Base-by-base conservation (phyloP, 35 echinoderm and acorn worm species). In the Lytechinus pictus region DNA sequence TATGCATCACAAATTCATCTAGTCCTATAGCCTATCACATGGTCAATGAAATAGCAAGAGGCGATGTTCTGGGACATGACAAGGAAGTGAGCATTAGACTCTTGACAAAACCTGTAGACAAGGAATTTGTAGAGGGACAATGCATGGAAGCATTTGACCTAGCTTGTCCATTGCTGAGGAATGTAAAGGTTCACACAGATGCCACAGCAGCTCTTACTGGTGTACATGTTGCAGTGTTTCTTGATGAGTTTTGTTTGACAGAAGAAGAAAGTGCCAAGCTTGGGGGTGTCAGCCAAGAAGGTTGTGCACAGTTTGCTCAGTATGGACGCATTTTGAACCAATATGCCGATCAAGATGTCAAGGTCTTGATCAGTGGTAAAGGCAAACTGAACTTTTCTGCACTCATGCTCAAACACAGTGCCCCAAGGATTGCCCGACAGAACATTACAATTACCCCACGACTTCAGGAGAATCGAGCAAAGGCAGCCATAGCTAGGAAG, bases 1-100 rank as follows among this genome's bases (percentile, higher is more conserved):
- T 99, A n/a, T 99, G 98, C 94, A 97, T 99, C 94, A 97, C 98
- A 10, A 97, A 99, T 95, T 97, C 97, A 24, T 87, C 97, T 28
- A 97, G 96, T 88, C 95, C 95, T 8, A 89, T 97, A 19, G 96
- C 95, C 4, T 99, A 99, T 61, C 96, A 97, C 91, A 97, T 97
- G 97, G 54, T 99, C 51, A 53, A 97, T 94, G 98, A 97, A 94
- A 97, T 99, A 44, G 96, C 94, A 79, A 94, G 95, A 86, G 96
- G 98, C 89, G 98, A 97, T 79, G 98, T 99, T 0, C 71, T 99
- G 33, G 97, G 98, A 4, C 52, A 91, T 27, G 54, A 96, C 16
- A 96, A 58, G 8, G 98, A 99, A 52, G 94, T 99, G 13, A 96
- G 91, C 86, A 29, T 98, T n/a, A 96, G 94, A 79, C 95, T 99